Evolutionary conservation across 2,797 vertebrate species (phyloP).

Genomic region (Mallotus villosus): DNA sequence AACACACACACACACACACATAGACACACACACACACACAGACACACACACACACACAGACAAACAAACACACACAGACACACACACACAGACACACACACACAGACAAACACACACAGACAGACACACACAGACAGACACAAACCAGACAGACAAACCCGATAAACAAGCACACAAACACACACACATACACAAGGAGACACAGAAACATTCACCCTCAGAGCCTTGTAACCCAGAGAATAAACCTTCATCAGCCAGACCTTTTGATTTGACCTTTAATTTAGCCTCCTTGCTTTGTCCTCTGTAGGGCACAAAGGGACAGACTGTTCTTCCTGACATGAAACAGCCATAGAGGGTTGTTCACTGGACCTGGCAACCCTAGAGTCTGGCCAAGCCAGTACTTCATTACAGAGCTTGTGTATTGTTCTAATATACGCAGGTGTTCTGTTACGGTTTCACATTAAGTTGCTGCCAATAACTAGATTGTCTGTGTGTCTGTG

Average conservation of each 20-base stretch:
- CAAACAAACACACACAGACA: background rate
- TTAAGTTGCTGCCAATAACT: background rate
- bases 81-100: background rate
- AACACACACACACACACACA: background rate
- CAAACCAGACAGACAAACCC: background rate
- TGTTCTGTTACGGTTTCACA: background rate
- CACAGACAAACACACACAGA: background rate
- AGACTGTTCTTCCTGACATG: background rate
- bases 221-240: background rate
- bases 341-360: background rate
- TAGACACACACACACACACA: background rate
- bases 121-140: background rate
- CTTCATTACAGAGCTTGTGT: conserved; percentile 6
- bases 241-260: background rate
- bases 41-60: background rate
- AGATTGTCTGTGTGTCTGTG: conserved; percentile 1
- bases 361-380: background rate
- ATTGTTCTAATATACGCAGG: background rate
- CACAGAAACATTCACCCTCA: background rate
- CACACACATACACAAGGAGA: background rate
- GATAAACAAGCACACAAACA: background rate
- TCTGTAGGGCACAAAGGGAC: background rate
- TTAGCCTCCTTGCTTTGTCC: background rate
- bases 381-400: background rate
- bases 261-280: background rate